phyloP scores from a whole-genome alignment of 2,888 invertebrate genomes.

The Orchesellides sinensis region DNA sequence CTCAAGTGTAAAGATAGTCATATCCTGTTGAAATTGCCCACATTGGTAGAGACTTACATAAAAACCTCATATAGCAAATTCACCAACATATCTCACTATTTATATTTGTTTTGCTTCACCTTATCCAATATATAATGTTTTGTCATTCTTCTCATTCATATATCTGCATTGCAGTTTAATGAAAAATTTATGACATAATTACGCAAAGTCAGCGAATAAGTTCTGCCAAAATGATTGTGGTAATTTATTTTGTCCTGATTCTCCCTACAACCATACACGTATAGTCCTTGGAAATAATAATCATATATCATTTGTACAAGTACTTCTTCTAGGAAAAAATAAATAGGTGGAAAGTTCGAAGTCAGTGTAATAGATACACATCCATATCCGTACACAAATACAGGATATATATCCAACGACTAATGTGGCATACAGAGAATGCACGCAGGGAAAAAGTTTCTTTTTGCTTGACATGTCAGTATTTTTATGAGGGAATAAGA shows the following conservation, averaged over 20 bases:
- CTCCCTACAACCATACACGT: no score
- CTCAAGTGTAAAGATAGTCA: no score
- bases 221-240: slow-evolving; percentile 70
- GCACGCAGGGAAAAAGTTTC: background rate
- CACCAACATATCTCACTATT: no score
- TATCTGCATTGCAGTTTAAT: slow-evolving; percentile 70
- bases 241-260: slow-evolving; percentile 45
- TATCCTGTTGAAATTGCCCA: no score
- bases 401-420: background rate
- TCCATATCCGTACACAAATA: background rate
- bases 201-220: slow-evolving; percentile 72
- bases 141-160: slow-evolving; percentile 17
- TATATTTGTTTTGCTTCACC: no score
- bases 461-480: slow-evolving; percentile 19
- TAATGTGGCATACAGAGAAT: background rate
- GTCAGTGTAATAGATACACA: background rate
- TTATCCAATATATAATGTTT: background rate
- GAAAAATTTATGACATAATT: slow-evolving; percentile 73
- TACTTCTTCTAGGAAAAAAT: slow-evolving; percentile 10
- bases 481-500: slow-evolving; percentile 31
- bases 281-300: no score
- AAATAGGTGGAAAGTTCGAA: slow-evolving; percentile 32
- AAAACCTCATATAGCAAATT: no score
- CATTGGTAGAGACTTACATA: no score
- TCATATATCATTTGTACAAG: background rate